These are phyloP conservation scores for Calameuta idolon DNA, from an alignment of 2,888 invertebrate genomes.

Conservation along the genomic window DNA sequence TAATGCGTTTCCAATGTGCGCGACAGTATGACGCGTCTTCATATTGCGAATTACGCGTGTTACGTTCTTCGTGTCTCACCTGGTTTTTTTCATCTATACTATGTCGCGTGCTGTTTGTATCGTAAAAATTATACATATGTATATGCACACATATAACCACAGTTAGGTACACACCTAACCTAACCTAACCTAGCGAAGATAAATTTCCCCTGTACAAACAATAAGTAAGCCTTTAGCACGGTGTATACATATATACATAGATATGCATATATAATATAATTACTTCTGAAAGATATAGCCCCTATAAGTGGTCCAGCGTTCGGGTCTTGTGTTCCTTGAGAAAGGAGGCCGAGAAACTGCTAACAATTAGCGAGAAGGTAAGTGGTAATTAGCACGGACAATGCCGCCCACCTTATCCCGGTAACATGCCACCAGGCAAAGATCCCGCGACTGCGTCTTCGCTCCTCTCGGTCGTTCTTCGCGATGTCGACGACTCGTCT, in stretches of 20 bases:
- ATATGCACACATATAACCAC: too few species aligned
- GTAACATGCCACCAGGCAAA: constrained; percentile 9
- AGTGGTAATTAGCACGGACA: constrained; percentile 19
- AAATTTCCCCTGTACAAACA: background rate
- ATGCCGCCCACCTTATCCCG: constrained; percentile 11
- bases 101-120: too few species aligned
- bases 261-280: background rate
- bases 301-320: background rate
- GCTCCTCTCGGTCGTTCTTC: background rate
- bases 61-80: too few species aligned
- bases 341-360: background rate
- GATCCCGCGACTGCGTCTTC: background rate
- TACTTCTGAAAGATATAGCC: background rate
- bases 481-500: too few species aligned
- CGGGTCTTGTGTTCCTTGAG: background rate
- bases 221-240: background rate
- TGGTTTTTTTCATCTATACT: too few species aligned
- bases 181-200: too few species aligned
- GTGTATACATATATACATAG: background rate
- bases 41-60: too few species aligned
- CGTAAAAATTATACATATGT: too few species aligned
- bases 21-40: too few species aligned
- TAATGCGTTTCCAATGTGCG: too few species aligned
- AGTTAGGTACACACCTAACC: too few species aligned
- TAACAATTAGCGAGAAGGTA: constrained; percentile 7